Percentiles rank a stretch among this genome's conserved stretches.
These are phyloP conservation scores for Sebastes iracundus DNA, from an alignment of 2,797 vertebrate genomes.

Conservation along the genomic window DNA sequence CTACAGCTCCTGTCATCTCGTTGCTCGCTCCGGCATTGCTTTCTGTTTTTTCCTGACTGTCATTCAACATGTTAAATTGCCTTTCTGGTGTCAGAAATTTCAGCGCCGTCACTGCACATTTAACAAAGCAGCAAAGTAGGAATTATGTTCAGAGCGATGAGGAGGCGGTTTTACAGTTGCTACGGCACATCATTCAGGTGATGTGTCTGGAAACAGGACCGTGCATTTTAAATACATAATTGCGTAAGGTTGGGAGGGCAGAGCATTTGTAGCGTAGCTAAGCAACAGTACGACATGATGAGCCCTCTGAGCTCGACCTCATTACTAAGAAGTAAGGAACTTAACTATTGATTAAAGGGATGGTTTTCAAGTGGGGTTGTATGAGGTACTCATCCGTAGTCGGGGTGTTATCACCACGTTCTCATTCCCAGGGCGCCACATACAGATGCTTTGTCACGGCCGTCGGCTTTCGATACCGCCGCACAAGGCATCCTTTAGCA, in stretches of 20 bases:
- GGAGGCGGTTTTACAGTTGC: neutral
- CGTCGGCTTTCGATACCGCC: too few species aligned
- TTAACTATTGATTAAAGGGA: neutral
- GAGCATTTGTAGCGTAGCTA: neutral
- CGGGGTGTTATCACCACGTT: too few species aligned
- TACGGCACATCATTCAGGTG: neutral
- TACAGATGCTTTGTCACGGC: too few species aligned
- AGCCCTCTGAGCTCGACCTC: neutral
- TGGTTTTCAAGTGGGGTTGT: too few species aligned
- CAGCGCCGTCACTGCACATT: slow-evolving; percentile 19
- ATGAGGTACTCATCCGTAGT: too few species aligned
- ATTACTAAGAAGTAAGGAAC: neutral
- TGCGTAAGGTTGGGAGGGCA: neutral
- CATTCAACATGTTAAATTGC: slow-evolving; percentile 12
- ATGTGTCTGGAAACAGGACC: neutral
- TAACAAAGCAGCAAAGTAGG: slow-evolving; percentile 33
- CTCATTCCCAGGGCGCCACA: too few species aligned
- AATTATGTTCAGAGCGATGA: slow-evolving; percentile 5
- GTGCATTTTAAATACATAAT: neutral
- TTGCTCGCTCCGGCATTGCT: neutral
- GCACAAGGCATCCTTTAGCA: too few species aligned
- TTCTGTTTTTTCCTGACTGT: neutral
- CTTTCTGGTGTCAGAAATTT: slow-evolving; percentile 8
- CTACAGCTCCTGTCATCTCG: slow-evolving; percentile 1
- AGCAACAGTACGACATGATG: neutral